These are phyloP conservation scores for Oedothorax gibbosus DNA, from an alignment of 1,140 invertebrate species.

Conservation along the genomic window DNA sequence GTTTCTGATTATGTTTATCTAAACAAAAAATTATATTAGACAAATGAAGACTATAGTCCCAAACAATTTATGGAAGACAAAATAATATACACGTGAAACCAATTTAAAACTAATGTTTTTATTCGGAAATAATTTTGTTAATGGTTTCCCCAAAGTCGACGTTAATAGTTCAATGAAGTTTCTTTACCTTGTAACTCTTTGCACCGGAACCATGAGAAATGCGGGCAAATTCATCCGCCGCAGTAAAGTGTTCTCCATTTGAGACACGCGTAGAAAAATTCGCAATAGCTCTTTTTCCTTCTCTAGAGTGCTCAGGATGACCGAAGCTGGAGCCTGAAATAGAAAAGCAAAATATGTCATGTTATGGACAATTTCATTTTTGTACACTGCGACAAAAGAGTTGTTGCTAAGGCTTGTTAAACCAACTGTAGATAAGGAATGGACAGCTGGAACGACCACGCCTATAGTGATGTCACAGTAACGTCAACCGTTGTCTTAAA, in stretches of 20 bases:
- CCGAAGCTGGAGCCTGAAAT: slow-evolving; percentile 79
- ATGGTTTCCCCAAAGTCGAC: not conserved
- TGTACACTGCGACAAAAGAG: no score
- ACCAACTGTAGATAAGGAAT: no score
- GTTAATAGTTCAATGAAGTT: not conserved
- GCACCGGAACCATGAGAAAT: slow-evolving; percentile 86
- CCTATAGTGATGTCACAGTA: no score
- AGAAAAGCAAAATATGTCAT: not conserved
- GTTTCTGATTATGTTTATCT: no score
- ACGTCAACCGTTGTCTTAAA: no score
- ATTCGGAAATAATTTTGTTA: not conserved
- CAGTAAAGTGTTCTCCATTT: slow-evolving; percentile 94
- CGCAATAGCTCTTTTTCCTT: slow-evolving; percentile 94
- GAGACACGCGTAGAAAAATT: slow-evolving; percentile 94
- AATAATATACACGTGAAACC: no score
- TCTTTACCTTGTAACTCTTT: slow-evolving; percentile 73
- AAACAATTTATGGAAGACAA: no score
- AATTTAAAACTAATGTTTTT: not conserved
- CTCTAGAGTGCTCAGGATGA: slow-evolving; percentile 89
- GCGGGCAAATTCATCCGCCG: slow-evolving; percentile 96
- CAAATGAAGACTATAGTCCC: no score
- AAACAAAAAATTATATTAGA: no score
- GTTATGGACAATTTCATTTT: not conserved
- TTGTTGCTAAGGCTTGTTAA: no score
- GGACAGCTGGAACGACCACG: no score